Percentiles rank a stretch among this genome's conserved stretches.
Conservation (phyloP, 2,113 vertebrate species). For the Capreolus pygargus region DNA sequence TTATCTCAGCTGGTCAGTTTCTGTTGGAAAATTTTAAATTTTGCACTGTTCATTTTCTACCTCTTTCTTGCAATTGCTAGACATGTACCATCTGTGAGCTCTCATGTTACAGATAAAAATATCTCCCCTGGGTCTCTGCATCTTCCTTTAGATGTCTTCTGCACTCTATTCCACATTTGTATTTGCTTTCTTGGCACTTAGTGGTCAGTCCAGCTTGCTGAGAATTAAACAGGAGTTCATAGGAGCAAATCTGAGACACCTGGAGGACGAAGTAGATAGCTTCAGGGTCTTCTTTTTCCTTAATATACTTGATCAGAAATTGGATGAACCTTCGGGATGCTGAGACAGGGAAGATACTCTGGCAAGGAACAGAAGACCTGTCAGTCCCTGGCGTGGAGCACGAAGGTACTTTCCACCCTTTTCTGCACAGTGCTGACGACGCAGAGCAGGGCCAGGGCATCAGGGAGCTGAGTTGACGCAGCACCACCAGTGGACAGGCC, state of each 20-base stretch:
- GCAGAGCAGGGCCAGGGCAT: background rate
- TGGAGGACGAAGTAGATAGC: background rate
- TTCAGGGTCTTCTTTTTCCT: conserved; percentile 74
- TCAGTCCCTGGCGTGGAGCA: conserved; percentile 97
- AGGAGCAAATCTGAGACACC: background rate
- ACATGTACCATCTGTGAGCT: background rate
- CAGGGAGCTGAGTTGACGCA: background rate
- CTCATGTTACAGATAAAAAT: background rate
- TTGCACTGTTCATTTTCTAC: conserved; percentile 4
- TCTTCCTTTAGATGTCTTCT: background rate
- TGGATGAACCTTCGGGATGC: conserved; percentile 99
- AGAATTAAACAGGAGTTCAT: background rate
- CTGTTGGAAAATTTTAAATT: background rate
- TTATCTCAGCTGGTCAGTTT: background rate
- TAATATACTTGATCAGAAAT: conserved; percentile 87
- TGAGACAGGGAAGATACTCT: conserved; percentile 98
- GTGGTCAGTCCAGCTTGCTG: background rate
- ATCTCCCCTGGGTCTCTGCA: background rate
- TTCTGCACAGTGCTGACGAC: background rate
- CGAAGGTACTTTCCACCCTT: conserved; percentile 88
- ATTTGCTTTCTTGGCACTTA: background rate
- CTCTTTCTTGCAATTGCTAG: conserved; percentile 4
- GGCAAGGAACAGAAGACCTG: conserved; percentile 98
- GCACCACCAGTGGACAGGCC: background rate
- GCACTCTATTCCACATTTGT: background rate